Base-by-base conservation (phyloP, 2,113 vertebrate species). In the Actinemys pallida region DNA sequence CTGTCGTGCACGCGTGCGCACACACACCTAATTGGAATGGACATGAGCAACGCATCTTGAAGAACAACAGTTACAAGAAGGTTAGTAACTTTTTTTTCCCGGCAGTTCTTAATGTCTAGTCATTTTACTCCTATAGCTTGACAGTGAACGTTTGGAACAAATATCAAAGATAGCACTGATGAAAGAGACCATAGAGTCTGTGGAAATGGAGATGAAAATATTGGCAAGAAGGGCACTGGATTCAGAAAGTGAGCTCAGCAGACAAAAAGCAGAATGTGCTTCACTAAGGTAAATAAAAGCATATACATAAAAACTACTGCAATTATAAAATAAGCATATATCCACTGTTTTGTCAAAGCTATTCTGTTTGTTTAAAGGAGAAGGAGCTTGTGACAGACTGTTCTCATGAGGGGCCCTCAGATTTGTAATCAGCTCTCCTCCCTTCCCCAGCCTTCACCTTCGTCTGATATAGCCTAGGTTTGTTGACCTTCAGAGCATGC, bases 171-270 rank as follows among this genome's bases (percentile, higher is more conserved):
- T 98, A 92, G 90, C 86, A 4, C 86, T 98, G 92, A 98, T 98
- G 98, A 98, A 98, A 95, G 98, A 98, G 11, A 95, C 96, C 81
- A 95, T 97, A 94, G 94, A 97, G 84, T 97, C 97, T 92, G 96
- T 99, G 94, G 98, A 99, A 97, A 98, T 97, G 91, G 98, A 99
- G 94, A 96, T 98, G 62, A 98, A 98, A 97, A 97, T 95, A 90
- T 88, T 98, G 92, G 94, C 97, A 90, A 97, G 97, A 97, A 98
- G 98, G 95, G 97, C 97, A 79, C 83, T 97, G 62, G 93, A 97
- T 88, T 97, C 94, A 11, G 98, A 98, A 94, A 97, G 96, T 96
- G 98, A 99, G 88, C 97, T 98, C 90, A 98, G 91, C 83, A 97
- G 78, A 94, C 95, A 98, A 86, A 98, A 98, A 97, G 97, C 97